Conservation (phyloP, 2,113 vertebrate genomes). For the Carassius gibelio region DNA sequence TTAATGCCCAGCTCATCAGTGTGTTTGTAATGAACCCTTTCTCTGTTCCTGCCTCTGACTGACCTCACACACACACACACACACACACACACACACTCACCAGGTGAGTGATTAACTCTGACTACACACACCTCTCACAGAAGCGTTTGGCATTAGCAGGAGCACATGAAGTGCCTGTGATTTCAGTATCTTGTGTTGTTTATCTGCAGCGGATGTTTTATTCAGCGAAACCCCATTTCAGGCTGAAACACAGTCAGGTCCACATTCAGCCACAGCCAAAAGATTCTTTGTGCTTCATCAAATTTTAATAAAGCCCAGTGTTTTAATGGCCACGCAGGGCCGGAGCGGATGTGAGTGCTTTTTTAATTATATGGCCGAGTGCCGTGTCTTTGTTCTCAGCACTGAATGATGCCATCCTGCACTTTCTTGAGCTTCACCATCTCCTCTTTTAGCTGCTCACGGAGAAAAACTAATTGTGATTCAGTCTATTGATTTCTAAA, state of each 20-base stretch:
- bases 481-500: too few species aligned
- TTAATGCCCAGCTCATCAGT: too few species aligned
- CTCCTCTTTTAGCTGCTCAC: background rate
- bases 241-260: background rate
- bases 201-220: constrained; percentile 15
- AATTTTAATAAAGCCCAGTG: constrained; percentile 13
- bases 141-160: background rate
- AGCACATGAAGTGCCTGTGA: too few species aligned
- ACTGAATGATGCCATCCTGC: background rate
- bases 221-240: constrained; percentile 41
- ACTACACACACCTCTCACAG: too few species aligned
- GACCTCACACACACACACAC: too few species aligned
- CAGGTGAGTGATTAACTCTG: too few species aligned
- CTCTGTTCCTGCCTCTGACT: background rate
- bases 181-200: constrained; percentile 33
- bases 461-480: too few species aligned
- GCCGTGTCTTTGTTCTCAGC: background rate
- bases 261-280: constrained; percentile 1
- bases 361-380: constrained; percentile 17
- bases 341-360: background rate
- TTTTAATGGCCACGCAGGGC: constrained; percentile 19
- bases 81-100: too few species aligned
- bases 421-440: background rate
- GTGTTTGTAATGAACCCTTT: background rate
- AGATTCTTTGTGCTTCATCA: constrained; percentile 18